Base-by-base conservation (phyloP, 2,113 vertebrate species). In the Panthera uncia region DNA sequence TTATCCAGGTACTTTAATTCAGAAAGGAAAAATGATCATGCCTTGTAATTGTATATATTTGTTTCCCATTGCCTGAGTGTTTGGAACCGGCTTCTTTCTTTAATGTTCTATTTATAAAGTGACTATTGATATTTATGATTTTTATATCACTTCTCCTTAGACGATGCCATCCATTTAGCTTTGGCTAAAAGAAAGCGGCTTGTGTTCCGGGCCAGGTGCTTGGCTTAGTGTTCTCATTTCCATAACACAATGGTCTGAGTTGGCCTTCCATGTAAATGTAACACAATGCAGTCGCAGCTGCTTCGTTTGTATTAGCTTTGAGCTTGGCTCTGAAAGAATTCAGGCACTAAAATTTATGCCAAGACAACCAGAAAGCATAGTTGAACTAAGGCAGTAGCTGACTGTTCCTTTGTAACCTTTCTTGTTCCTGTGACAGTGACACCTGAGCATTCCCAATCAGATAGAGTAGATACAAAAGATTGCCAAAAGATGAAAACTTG, bases 261-360 rank as follows among this genome's bases (percentile, higher is more conserved):
- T 92, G 96, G 93, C 52, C 94, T 96, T 93, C 90, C 80, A 27
- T 97, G 80, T 94, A 89, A 95, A 50, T n/a, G 12, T 66, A 96
- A 66, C 98, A 98, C 97, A 98, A 94, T 97, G 87, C 87, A 90
- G 82, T 92, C 1, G 5, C 98, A 98, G 96, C 97, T 98, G 98
- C 97, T 96, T 87, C 92, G 16, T 97, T 97, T 95, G 90, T 95
- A 84, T 94, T 93, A 94, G 96, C 94, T 94, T 92, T 85, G 96
- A 94, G 95, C 92, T 97, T 96, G 95, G 95, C 87, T 95, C 90
- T 94, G 74, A 96, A 97, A 97, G 92, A 95, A 94, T 79, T 87
- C 69, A 94, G 94, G 38, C 94, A 87, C 80, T 93, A 69, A 94
- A 97, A 66, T 88, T 63, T 73, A 96, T 73, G 87, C 95, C 90